phyloP scores from a whole-genome alignment of 2,113 vertebrate genomes.

The Hucho hucho region DNA sequence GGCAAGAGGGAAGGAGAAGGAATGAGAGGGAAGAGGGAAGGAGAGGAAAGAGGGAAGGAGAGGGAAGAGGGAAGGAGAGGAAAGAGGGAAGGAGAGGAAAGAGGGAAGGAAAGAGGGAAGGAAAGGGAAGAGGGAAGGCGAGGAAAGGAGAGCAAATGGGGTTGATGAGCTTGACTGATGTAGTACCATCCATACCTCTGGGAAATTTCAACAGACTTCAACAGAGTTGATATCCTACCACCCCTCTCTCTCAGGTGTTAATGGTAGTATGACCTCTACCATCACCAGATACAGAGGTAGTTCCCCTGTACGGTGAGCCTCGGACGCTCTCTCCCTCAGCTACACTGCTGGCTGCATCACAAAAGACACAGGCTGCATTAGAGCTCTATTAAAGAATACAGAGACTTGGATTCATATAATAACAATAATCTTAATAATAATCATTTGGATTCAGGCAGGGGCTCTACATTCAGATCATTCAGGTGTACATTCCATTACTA shows the following conservation, averaged over 20 bases:
- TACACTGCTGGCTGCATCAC: conserved; percentile 56
- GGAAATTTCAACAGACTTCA: conserved; percentile 10
- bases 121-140: too few species aligned
- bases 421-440: background rate
- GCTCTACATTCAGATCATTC: conserved; percentile 64
- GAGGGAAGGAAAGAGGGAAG: too few species aligned
- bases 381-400: background rate
- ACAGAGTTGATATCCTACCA: conserved; percentile 25
- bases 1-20: too few species aligned
- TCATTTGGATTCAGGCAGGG: conserved; percentile 8
- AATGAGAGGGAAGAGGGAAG: too few species aligned
- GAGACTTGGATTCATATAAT: too few species aligned
- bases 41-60: too few species aligned
- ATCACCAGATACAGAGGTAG: background rate
- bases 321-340: conserved; percentile 48
- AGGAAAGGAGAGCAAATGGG: conserved; percentile 62
- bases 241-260: conserved; percentile 20
- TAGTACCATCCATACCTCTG: conserved; percentile 52
- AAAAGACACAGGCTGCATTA: background rate
- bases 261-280: background rate
- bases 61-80: too few species aligned
- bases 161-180: conserved; percentile 72
- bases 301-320: conserved; percentile 41
- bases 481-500: conserved; percentile 56
- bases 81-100: too few species aligned